Conservation (phyloP, 1,140 invertebrate genomes). For the Drosophila willistoni region DNA sequence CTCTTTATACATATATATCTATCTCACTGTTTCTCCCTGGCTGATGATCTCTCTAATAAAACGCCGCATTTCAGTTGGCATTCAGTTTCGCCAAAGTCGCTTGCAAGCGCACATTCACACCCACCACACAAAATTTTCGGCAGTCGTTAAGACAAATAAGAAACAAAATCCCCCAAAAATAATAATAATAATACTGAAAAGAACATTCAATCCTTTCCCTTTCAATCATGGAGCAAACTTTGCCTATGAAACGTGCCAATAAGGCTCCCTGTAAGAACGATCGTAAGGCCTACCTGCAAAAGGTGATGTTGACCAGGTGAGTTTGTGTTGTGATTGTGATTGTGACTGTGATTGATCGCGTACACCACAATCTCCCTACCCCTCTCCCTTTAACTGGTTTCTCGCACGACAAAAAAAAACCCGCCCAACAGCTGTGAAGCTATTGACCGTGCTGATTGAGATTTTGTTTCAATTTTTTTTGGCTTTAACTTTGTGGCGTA, state of each 20-base stretch:
- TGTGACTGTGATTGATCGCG: constrained; percentile 64
- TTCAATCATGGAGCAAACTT: constrained; percentile 65
- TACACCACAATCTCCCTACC: constrained; percentile 38
- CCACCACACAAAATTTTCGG: constrained; percentile 45
- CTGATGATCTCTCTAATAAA: constrained; percentile 74
- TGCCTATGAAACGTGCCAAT: constrained; percentile 71
- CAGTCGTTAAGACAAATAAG: constrained; percentile 16
- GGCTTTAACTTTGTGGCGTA: constrained; percentile 32
- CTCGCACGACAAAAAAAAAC: constrained; percentile 37
- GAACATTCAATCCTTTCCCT: constrained; percentile 31
- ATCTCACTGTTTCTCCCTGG: constrained; percentile 36
- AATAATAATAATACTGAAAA: constrained; percentile 13
- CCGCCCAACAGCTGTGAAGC: constrained; percentile 71
- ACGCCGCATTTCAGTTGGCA: constrained; percentile 79
- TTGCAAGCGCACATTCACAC: constrained; percentile 78
- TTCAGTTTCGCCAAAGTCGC: constrained; percentile 81
- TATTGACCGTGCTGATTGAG: constrained; percentile 73
- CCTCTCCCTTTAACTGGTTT: constrained; percentile 62
- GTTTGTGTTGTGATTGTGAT: constrained; percentile 14
- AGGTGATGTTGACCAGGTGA: constrained; percentile 82
- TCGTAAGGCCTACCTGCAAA: constrained; percentile 79
- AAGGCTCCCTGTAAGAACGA: constrained; percentile 82
- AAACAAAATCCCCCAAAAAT: constrained; percentile 8
- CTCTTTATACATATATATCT: constrained; percentile 24
- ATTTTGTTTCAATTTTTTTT: constrained; percentile 13